Conservation (phyloP, 2,888 invertebrate species). For the Drosophila rubida region DNA sequence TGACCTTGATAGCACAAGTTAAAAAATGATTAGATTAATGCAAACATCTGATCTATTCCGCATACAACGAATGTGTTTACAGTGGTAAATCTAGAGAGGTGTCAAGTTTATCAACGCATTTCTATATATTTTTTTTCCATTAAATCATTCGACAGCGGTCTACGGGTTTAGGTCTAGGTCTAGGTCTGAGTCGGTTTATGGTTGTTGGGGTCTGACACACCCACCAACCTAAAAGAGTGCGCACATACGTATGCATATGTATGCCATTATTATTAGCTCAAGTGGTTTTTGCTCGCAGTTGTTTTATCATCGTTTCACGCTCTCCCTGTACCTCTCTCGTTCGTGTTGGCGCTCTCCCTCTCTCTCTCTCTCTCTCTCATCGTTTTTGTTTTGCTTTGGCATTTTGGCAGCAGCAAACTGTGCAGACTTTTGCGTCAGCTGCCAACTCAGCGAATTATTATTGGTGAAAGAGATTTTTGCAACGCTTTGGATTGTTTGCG, state of each 20-base stretch:
- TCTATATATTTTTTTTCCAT: background rate
- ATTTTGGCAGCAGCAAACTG: constrained; percentile 11
- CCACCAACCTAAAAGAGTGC: constrained; percentile 13
- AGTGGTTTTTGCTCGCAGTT: constrained; percentile 13
- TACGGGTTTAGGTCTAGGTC: constrained; percentile 1
- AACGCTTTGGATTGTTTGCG: background rate
- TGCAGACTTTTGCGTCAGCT: constrained; percentile 29
- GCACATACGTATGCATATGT: background rate
- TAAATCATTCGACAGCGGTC: constrained; percentile 11
- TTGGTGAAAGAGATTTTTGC: background rate
- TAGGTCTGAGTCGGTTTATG: constrained; percentile 3
- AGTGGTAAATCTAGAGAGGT: background rate
- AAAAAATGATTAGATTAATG: constrained; percentile 56
- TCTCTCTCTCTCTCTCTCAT: constrained; percentile 11
- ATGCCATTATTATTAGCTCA: constrained; percentile 8
- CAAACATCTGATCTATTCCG: constrained; percentile 16
- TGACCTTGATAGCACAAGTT: constrained; percentile 56
- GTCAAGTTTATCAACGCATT: constrained; percentile 35
- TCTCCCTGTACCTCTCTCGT: background rate
- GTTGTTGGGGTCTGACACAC: constrained; percentile 28
- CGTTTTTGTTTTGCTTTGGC: constrained; percentile 36
- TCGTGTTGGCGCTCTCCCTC: background rate
- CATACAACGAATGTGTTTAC: background rate
- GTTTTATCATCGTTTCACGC: background rate
- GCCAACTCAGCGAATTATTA: constrained; percentile 50